Percentiles rank a stretch among this genome's conserved stretches.
Conservation (phyloP, 1,140 invertebrate species). For the Ruditapes philippinarum region DNA sequence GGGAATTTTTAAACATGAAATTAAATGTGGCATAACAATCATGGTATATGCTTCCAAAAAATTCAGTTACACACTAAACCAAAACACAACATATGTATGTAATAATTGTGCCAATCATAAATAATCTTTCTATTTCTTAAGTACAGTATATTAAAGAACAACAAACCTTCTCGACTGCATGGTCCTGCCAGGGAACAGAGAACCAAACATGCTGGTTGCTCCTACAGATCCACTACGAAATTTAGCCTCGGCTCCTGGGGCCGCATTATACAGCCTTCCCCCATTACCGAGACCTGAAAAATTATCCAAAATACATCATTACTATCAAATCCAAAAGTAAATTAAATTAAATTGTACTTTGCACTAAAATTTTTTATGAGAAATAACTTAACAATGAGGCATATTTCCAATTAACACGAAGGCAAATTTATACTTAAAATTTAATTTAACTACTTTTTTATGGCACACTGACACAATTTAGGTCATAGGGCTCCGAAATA, state of each 20-base stretch:
- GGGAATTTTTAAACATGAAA: too few species aligned
- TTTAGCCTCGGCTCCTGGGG: constrained; percentile 96
- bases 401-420: too few species aligned
- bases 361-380: too few species aligned
- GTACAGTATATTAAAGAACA: neutral
- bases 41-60: neutral
- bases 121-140: neutral
- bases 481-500: too few species aligned
- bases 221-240: constrained; percentile 92
- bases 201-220: constrained; percentile 79
- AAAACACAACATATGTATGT: neutral
- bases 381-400: too few species aligned
- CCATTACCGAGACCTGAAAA: constrained; percentile 76
- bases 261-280: constrained; percentile 90
- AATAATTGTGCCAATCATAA: neutral
- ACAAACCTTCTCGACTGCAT: constrained; percentile 79
- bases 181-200: constrained; percentile 75
- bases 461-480: too few species aligned
- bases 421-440: too few species aligned
- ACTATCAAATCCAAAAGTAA: too few species aligned
- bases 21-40: too few species aligned
- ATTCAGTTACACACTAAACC: neutral
- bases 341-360: too few species aligned
- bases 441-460: too few species aligned
- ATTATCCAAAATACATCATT: neutral